phyloP scores from a whole-genome alignment of 2,888 invertebrate species.

The Mythimna lalbum region DNA sequence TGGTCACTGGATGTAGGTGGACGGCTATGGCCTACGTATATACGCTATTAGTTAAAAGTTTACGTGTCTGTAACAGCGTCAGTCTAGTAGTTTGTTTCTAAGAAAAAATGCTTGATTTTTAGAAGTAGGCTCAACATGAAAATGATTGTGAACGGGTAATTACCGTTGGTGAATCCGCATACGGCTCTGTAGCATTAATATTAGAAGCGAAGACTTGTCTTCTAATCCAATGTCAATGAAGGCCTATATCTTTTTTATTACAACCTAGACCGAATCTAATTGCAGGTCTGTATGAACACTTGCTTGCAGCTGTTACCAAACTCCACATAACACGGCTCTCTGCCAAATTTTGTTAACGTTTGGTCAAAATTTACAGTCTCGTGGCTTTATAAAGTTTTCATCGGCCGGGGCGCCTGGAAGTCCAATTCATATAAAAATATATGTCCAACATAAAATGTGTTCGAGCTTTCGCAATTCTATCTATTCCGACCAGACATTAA shows the following conservation, averaged over 20 bases:
- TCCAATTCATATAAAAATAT: conserved; percentile 66
- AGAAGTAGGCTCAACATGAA: background rate
- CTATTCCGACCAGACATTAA: conserved; percentile 72
- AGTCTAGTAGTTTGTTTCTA: background rate
- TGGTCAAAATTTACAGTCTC: conserved; percentile 59
- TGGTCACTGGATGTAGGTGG: conserved; percentile 22
- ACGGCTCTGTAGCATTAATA: background rate
- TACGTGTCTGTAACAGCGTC: background rate
- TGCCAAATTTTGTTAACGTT: conserved; percentile 63
- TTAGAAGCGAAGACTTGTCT: background rate
- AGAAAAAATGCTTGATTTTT: background rate
- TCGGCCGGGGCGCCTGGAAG: conserved; percentile 66
- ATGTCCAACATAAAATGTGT: conserved; percentile 63
- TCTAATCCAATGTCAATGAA: conserved; percentile 20
- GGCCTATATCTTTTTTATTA: conserved; percentile 27
- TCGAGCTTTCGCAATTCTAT: conserved; percentile 73
- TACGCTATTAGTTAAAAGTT: background rate
- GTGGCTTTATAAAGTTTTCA: conserved; percentile 68
- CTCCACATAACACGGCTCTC: conserved; percentile 56
- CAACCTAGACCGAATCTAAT: conserved; percentile 49
- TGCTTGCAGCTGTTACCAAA: conserved; percentile 62
- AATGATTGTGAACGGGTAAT: background rate
- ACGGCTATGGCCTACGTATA: background rate
- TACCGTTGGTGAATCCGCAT: too few relatives aligned
- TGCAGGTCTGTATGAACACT: conserved; percentile 39